Base-by-base conservation (phyloP, 2,113 vertebrate species). In the Heterocephalus glaber region DNA sequence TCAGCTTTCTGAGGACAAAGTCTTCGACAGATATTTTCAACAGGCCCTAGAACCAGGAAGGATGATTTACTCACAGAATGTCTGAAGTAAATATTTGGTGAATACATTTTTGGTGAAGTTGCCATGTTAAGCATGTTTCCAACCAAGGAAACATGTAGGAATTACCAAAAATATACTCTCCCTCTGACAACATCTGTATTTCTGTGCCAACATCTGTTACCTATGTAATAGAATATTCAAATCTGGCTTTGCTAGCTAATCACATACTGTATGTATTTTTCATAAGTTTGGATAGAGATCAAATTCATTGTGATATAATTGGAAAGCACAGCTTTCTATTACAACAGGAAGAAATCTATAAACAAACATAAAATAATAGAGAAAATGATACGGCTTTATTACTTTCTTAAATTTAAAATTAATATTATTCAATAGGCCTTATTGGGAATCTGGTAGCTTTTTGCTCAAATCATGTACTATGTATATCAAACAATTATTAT, bases 41-140 rank as follows among this genome's bases (percentile, higher is more conserved):
- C 47, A 9, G 7, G 76, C 3, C 61, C 14, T 41, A 81, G 16
- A 58, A 0, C 20, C 44, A 93, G 58, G 33, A 72, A 84, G 94
- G 87, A 90, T 20, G 11, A 12, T 20, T 91, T 8, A 22, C 8
- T 92, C 26, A 63, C 24, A 56, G 16, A 20, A 7, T 58, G 3
- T 60, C 24, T 92, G 86, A 60, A 95, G 28, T 83, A 86, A 81
- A 87, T 58, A 70, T 47, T 90, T 92, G 47, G 22, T 80, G 24
- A 84, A 35, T 72, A 77, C 79, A 70, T 83, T 3, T 94, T 58
- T 58, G 56, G 19, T 13, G 65, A 92, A 68, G 26, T 54, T 30
- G 4, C 10, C 26, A 83, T 38, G 12, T 66, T 88, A 47, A 86
- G 44, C 30, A 87, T 77, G 26, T 30, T 54, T 95, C 47, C 35